phyloP scores from a whole-genome alignment of 2,797 vertebrate species.

The Acrossocheilus wenchowensis region DNA sequence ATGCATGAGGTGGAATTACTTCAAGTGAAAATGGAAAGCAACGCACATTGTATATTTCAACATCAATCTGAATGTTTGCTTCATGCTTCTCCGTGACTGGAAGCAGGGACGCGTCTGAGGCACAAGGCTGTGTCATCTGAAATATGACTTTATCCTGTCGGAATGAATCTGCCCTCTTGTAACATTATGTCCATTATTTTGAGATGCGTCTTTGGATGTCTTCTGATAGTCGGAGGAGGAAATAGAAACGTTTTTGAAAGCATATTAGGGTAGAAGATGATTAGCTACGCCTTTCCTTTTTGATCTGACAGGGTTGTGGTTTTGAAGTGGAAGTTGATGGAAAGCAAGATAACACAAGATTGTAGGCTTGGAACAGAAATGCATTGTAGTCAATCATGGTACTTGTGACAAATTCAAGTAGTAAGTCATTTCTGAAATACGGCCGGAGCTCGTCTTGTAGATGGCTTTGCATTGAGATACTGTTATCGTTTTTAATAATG shows the following conservation, averaged over 20 bases:
- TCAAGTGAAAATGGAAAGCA: conserved; percentile 34
- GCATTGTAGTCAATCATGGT: conserved; percentile 28
- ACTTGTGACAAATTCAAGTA: conserved; percentile 33
- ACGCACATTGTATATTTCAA: conserved; percentile 24
- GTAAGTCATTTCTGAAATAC: conserved; percentile 39
- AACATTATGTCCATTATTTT: conserved; percentile 20
- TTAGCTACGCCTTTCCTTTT: conserved; percentile 25
- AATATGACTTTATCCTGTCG: conserved; percentile 29
- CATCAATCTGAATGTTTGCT: conserved; percentile 42
- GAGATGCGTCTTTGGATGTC: conserved; percentile 25
- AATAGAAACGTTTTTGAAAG: conserved; percentile 26
- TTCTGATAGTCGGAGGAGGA: conserved; percentile 4
- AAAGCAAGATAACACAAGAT: conserved; percentile 40
- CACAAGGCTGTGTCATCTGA: conserved; percentile 9
- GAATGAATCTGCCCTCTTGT: conserved; percentile 2
- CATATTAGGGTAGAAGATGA: conserved; percentile 26
- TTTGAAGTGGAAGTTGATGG: conserved; percentile 39
- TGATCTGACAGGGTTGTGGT: conserved; percentile 23
- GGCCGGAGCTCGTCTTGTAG: background rate
- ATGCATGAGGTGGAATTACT: conserved; percentile 40
- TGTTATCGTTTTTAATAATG: background rate
- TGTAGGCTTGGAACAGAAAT: conserved; percentile 34
- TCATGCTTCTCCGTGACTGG: background rate
- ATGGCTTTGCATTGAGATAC: conserved; percentile 20
- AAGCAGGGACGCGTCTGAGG: background rate